Evolutionary conservation across 64 coral and sea anemone species (phyloP).

Genomic region (Hydrozoanthus tunicans): DNA sequence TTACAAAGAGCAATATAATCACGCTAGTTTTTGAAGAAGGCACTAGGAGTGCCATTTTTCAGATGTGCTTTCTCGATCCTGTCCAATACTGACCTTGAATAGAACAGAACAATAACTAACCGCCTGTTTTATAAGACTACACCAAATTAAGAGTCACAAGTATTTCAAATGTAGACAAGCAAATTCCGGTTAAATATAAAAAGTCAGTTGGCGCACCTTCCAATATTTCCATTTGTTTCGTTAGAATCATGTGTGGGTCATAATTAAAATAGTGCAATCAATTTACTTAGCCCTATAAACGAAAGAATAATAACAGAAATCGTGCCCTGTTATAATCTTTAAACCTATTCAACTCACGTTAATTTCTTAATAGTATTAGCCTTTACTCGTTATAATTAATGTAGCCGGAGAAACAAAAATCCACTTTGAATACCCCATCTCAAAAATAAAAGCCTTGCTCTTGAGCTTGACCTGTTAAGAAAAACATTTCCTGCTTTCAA

Average conservation of each 20-base stretch:
- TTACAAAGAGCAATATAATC: background rate
- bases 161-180: background rate
- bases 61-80: background rate
- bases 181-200: conserved; percentile 33
- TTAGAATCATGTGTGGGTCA: background rate
- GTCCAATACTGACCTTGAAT: background rate
- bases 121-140: background rate
- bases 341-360: background rate
- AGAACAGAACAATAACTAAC: background rate
- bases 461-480: background rate
- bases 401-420: background rate
- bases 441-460: background rate
- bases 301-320: background rate
- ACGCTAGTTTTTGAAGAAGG: background rate
- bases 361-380: background rate
- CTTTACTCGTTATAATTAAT: background rate
- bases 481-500: background rate
- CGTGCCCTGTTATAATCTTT: background rate
- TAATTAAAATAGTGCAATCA: background rate
- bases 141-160: background rate
- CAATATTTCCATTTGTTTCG: background rate
- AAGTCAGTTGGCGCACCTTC: background rate
- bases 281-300: background rate
- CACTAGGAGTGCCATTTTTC: background rate
- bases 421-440: background rate